Evolutionary conservation across 2,888 invertebrate genomes (phyloP).

Genomic region (Philereme vetulata): DNA sequence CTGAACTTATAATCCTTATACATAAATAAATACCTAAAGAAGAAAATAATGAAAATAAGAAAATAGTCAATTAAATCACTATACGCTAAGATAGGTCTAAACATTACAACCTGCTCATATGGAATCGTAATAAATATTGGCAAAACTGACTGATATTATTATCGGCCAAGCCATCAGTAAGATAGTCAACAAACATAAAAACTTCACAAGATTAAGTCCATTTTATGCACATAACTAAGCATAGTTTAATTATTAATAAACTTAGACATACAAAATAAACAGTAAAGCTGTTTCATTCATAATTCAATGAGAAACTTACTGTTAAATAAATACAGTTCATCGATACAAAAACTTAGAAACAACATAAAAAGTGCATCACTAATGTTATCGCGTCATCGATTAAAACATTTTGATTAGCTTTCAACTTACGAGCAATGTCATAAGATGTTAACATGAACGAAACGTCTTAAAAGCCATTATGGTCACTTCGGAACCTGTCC

Average conservation of each 20-base stretch:
- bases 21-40: too few relatives aligned
- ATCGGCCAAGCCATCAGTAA: constrained; percentile 19
- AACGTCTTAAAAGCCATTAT: constrained; percentile 73
- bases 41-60: too few relatives aligned
- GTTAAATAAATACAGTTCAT: constrained; percentile 42
- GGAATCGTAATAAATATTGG: constrained; percentile 17
- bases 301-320: constrained; percentile 35
- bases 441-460: constrained; percentile 66
- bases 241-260: constrained; percentile 28
- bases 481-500: constrained; percentile 62
- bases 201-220: constrained; percentile 17
- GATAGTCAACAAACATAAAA: constrained; percentile 25
- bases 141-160: constrained; percentile 18
- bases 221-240: constrained; percentile 29
- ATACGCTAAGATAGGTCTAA: neutral
- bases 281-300: constrained; percentile 39
- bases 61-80: too few relatives aligned
- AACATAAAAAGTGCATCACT: constrained; percentile 61
- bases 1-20: too few relatives aligned
- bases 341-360: constrained; percentile 43
- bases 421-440: constrained; percentile 81
- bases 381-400: constrained; percentile 80
- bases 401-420: constrained; percentile 84
- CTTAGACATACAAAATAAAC: constrained; percentile 29
- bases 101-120: constrained; percentile 1